phyloP scores from a whole-genome alignment of 1,140 invertebrate species.

The Nilaparvata lugens region DNA sequence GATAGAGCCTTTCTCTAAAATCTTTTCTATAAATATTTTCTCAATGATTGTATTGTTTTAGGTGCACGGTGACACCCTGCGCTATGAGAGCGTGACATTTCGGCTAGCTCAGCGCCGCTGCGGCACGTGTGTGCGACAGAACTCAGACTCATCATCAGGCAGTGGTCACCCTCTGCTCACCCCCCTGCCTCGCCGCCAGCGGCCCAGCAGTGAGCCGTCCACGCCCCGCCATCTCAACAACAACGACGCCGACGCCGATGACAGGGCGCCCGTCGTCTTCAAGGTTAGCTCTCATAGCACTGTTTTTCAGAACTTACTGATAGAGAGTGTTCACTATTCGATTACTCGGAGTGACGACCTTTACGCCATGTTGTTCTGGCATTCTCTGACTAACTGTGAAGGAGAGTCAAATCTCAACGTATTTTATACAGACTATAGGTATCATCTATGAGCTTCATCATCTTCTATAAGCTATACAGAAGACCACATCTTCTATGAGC shows the following conservation, averaged over 20 bases:
- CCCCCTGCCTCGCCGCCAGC: conserved; percentile 13
- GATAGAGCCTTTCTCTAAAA: no score
- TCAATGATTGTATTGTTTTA: conserved; percentile 1
- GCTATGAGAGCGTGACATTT: conserved; percentile 29
- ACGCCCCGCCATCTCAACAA: conserved; percentile 24
- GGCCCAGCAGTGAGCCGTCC: conserved; percentile 22
- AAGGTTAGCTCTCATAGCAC: conserved; percentile 2
- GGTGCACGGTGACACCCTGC: conserved; percentile 18
- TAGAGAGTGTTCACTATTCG: no score
- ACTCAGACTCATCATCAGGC: conserved; percentile 29
- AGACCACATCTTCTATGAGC: no score
- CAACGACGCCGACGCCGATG: conserved; percentile 13
- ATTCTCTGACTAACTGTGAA: no score
- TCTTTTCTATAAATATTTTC: not conserved
- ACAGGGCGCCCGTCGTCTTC: not conserved
- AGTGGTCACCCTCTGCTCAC: conserved; percentile 27
- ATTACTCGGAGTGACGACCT: no score
- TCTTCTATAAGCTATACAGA: no score
- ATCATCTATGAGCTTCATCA: no score
- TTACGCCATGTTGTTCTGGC: no score
- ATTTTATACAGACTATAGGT: no score
- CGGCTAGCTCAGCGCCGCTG: conserved; percentile 27
- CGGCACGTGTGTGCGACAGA: conserved; percentile 30
- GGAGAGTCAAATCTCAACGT: no score
- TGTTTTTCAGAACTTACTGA: no score